phyloP scores from a whole-genome alignment of 2,888 invertebrate species.

The Cryptosula pallasiana region DNA sequence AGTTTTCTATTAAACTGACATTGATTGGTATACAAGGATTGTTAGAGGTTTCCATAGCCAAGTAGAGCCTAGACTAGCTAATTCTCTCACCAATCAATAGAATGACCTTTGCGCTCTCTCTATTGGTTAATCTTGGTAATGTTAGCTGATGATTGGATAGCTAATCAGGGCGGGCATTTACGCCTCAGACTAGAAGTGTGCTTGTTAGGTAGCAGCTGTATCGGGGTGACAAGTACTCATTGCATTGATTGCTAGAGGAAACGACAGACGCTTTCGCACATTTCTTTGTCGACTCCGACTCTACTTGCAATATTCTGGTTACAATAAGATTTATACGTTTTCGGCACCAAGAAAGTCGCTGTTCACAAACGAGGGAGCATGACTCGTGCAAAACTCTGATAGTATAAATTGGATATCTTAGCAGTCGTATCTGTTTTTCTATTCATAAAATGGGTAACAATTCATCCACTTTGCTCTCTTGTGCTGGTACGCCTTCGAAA shows the following conservation, averaged over 20 bases:
- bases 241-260: background rate
- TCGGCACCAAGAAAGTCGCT: no score
- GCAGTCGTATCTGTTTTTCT: no score
- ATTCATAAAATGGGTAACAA: constrained; percentile 11
- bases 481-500: constrained; percentile 1
- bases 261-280: background rate
- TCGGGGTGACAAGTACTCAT: background rate
- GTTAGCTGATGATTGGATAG: constrained; percentile 3
- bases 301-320: no score
- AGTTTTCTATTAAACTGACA: no score
- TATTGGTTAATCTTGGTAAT: background rate
- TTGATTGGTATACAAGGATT: no score
- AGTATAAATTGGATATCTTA: no score
- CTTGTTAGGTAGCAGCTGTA: background rate
- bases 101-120: background rate
- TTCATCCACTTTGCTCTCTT: constrained; percentile 7
- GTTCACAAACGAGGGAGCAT: no score
- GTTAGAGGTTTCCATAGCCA: no score
- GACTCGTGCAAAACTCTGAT: no score
- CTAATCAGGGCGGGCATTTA: constrained; percentile 6
- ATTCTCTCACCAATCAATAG: constrained; percentile 2
- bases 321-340: no score
- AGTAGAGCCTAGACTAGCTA: background rate
- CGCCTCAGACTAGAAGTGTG: background rate
- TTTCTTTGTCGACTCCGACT: background rate